A percentile compares a stretch with the other conserved stretches of the same genome.
Evolutionary conservation across 2,113 vertebrate genomes (phyloP).

Genomic region (Fulica atra): DNA sequence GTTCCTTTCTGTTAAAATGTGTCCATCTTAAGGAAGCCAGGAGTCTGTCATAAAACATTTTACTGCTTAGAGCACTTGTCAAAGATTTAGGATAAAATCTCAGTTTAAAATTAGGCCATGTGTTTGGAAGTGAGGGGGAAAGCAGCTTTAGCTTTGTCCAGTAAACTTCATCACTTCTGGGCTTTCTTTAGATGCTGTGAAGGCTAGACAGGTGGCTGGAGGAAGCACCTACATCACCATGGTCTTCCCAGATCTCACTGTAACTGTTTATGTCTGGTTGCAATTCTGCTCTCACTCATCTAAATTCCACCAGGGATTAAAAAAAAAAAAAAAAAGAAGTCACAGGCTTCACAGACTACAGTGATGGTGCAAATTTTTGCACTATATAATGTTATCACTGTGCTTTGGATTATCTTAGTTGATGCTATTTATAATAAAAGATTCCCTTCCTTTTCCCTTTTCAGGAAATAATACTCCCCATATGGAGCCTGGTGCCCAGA

Average conservation of each 20-base stretch:
- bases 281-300: not conserved
- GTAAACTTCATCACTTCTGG: not conserved
- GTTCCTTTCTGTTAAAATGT: not conserved
- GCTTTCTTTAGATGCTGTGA: not conserved
- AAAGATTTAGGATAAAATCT: not conserved
- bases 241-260: not conserved
- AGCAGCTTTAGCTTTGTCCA: not conserved
- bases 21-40: not conserved
- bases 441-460: not conserved
- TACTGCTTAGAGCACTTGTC: not conserved
- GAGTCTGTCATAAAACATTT: not conserved
- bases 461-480: not conserved
- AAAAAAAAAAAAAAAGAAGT: not conserved
- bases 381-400: not conserved
- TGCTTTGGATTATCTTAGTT: not conserved
- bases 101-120: not conserved
- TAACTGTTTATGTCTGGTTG: not conserved
- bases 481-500: not conserved
- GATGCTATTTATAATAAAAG: not conserved
- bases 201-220: not conserved
- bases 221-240: not conserved
- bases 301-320: not conserved
- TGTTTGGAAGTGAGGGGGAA: not conserved
- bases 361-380: not conserved
- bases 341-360: not conserved